Evolutionary conservation across 2,797 vertebrate genomes (phyloP).

Genomic region (Pseudopleuronectes americanus): DNA sequence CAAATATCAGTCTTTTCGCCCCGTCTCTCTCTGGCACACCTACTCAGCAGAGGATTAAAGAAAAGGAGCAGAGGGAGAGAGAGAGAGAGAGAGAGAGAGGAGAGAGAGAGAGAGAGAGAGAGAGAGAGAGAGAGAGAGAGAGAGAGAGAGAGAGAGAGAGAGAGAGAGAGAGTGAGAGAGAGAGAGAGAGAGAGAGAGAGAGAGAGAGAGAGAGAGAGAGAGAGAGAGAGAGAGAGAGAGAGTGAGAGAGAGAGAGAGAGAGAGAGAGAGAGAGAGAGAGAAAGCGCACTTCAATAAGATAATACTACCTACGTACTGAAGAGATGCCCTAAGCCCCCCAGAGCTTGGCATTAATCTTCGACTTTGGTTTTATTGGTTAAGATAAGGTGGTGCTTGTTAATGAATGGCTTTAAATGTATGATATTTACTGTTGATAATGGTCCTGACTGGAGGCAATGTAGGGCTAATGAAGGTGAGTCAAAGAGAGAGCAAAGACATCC

Average conservation of each 20-base stretch:
- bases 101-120: conserved; percentile 60
- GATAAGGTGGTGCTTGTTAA: conserved; percentile 41
- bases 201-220: conserved; percentile 47
- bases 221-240: conserved; percentile 60
- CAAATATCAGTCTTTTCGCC: conserved; percentile 73
- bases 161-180: conserved; percentile 56
- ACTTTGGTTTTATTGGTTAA: conserved; percentile 24
- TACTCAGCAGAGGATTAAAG: conserved; percentile 76
- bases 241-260: conserved; percentile 57
- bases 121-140: conserved; percentile 57
- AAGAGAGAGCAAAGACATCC: conserved; percentile 8
- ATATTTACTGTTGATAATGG: conserved; percentile 39
- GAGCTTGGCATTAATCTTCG: conserved; percentile 58
- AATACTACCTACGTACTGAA: conserved; percentile 61
- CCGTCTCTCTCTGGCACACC: conserved; percentile 59
- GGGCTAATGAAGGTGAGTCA: conserved; percentile 39
- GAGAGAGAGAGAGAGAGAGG: conserved; percentile 46
- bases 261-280: conserved; percentile 49
- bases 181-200: conserved; percentile 57
- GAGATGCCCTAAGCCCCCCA: conserved; percentile 52
- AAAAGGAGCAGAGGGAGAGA: conserved; percentile 55
- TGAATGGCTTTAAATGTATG: conserved; percentile 16
- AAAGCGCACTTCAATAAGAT: conserved; percentile 62
- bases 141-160: conserved; percentile 49
- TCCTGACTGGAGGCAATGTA: conserved; percentile 11